These are phyloP conservation scores for Schrankia costaestrigalis DNA, from an alignment of 2,888 invertebrate species.

Conservation along the genomic window DNA sequence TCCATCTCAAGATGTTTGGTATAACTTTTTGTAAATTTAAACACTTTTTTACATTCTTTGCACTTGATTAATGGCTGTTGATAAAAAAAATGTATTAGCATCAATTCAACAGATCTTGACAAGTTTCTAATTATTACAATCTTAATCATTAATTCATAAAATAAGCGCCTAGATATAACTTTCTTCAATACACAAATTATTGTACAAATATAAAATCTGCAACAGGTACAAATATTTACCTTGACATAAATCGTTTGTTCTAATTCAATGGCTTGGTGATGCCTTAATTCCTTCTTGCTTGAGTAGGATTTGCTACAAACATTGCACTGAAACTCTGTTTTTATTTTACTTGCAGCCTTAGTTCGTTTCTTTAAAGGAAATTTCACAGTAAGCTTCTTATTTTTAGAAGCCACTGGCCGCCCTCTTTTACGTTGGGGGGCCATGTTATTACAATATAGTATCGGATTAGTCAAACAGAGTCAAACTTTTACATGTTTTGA, in stretches of 20 bases:
- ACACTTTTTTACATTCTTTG: conserved; percentile 85
- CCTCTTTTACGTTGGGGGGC: conserved; percentile 58
- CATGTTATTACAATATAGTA: conserved; percentile 37
- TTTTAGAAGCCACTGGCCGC: conserved; percentile 46
- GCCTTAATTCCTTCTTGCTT: conserved; percentile 13
- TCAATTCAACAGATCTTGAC: not conserved
- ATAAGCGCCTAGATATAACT: conserved; percentile 14
- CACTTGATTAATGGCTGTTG: conserved; percentile 54
- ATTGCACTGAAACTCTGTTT: conserved; percentile 15
- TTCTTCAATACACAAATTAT: conserved; percentile 3
- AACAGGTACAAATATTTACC: conserved; percentile 19
- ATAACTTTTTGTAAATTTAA: conserved; percentile 84
- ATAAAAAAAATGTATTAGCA: conserved; percentile 5
- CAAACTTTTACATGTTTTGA: too few relatives aligned
- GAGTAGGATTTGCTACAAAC: conserved; percentile 19
- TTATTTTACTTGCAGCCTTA: not conserved
- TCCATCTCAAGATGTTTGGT: conserved; percentile 84
- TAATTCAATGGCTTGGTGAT: conserved; percentile 14
- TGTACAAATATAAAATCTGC: conserved; percentile 5
- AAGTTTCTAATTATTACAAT: too few relatives aligned
- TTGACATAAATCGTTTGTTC: conserved; percentile 11
- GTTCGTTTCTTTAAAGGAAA: conserved; percentile 8
- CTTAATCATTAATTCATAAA: not conserved
- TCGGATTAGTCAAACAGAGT: conserved; percentile 27
- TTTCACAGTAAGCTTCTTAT: conserved; percentile 31